Conservation (phyloP, 2,113 vertebrate genomes). For the Callaeas wilsoni region DNA sequence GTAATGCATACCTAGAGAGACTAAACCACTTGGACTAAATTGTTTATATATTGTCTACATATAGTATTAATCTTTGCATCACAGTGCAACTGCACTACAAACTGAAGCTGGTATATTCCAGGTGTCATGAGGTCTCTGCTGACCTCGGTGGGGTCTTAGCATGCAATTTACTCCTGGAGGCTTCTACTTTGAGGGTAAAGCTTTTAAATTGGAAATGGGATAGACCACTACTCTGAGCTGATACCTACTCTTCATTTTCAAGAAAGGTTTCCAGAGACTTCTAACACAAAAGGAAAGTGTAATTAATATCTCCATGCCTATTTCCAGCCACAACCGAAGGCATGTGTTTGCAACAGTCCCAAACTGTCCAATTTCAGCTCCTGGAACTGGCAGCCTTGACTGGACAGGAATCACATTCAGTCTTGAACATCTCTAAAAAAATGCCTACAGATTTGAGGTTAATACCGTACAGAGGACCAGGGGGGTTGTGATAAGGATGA, state of each 20-base stretch:
- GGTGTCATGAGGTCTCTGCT: fast-evolving
- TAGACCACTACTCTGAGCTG: background rate
- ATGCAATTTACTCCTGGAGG: background rate
- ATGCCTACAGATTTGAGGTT: background rate
- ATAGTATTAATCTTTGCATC: background rate
- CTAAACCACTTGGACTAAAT: background rate
- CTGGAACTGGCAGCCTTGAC: background rate
- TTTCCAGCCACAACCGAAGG: background rate
- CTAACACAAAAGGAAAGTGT: background rate
- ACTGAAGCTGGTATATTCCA: background rate
- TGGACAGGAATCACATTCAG: background rate
- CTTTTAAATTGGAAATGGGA: background rate
- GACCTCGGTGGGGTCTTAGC: background rate
- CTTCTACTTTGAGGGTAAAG: background rate
- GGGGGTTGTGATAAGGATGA: background rate
- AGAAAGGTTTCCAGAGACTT: background rate
- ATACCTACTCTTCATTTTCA: background rate
- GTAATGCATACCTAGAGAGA: background rate
- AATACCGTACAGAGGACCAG: background rate
- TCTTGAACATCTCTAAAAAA: background rate
- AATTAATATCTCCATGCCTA: background rate
- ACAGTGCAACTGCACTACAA: too few relatives aligned
- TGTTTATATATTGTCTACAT: background rate
- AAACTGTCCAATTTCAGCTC: background rate
- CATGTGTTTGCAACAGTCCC: background rate